These are phyloP conservation scores for Hemistola chrysoprasaria DNA, from an alignment of 2,888 invertebrate genomes.

Conservation along the genomic window DNA sequence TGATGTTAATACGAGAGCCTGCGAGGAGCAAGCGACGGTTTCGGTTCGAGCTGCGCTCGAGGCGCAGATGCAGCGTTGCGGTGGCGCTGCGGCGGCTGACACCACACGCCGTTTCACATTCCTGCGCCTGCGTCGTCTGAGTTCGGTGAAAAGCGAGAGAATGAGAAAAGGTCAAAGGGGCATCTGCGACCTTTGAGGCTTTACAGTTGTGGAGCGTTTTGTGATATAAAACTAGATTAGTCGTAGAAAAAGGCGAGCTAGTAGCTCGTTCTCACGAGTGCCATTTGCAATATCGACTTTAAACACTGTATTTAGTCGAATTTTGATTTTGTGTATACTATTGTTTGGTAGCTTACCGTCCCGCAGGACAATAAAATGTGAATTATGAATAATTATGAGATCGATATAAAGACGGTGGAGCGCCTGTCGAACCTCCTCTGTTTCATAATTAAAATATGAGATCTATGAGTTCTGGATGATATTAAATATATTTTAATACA, in stretches of 20 bases:
- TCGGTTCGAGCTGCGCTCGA: constrained; percentile 31
- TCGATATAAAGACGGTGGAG: constrained; percentile 29
- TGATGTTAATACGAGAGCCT: constrained; percentile 51
- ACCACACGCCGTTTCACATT: constrained; percentile 44
- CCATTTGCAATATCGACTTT: constrained; percentile 68
- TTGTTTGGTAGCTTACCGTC: constrained; percentile 53
- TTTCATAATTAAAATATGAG: constrained; percentile 53
- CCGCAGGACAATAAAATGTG: constrained; percentile 59
- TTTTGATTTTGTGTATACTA: constrained; percentile 46
- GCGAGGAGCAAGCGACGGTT: constrained; percentile 33
- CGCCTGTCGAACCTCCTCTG: constrained; percentile 32
- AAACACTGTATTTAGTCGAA: constrained; percentile 52
- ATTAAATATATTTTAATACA: constrained; percentile 73
- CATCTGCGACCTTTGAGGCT: constrained; percentile 62
- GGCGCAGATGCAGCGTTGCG: constrained; percentile 27
- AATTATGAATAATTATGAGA: constrained; percentile 38
- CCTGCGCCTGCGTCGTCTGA: constrained; percentile 51
- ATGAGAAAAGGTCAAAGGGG: constrained; percentile 35
- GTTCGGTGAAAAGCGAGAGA: constrained; percentile 38
- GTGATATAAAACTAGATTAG: constrained; percentile 77
- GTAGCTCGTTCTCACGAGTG: constrained; percentile 68
- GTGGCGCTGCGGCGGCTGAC: constrained; percentile 28
- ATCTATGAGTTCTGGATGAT: constrained; percentile 73
- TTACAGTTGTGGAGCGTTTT: constrained; percentile 70
- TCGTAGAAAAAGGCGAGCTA: constrained; percentile 63